Percentiles rank a stretch among this genome's conserved stretches.
Conservation (phyloP, 1,140 invertebrate species). For the Papilio polytes region DNA sequence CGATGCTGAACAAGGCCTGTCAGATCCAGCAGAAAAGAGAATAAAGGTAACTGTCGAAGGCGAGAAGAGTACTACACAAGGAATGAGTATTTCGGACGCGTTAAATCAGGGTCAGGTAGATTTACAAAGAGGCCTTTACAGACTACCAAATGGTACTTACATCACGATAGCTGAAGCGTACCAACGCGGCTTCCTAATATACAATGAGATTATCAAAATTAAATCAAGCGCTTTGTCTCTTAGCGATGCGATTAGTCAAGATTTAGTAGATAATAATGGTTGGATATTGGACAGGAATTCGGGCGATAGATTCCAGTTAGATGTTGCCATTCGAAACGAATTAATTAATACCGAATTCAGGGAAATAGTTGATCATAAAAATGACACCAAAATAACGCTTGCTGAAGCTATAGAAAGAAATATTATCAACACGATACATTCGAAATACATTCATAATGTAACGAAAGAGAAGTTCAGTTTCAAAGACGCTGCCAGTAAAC, state of each 20-base stretch:
- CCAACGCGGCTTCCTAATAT: conserved; percentile 88
- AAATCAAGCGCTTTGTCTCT: conserved; percentile 90
- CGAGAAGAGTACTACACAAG: conserved; percentile 82
- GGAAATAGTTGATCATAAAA: conserved; percentile 92
- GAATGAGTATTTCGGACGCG: conserved; percentile 89
- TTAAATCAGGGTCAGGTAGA: conserved; percentile 92
- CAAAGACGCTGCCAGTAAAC: conserved; percentile 90
- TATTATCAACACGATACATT: conserved; percentile 90
- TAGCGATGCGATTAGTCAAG: conserved; percentile 92
- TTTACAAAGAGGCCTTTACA: conserved; percentile 89
- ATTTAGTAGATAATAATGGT: conserved; percentile 91
- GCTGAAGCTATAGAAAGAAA: conserved; percentile 90
- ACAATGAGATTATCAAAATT: conserved; percentile 89
- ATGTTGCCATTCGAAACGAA: conserved; percentile 91
- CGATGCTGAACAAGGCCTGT: conserved; percentile 91
- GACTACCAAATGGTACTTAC: conserved; percentile 86
- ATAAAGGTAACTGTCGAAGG: conserved; percentile 90
- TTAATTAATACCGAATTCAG: conserved; percentile 90
- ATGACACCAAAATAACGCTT: conserved; percentile 92
- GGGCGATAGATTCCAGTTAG: conserved; percentile 91
- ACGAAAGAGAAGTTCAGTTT: conserved; percentile 91
- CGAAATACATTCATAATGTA: conserved; percentile 90
- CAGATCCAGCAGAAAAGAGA: conserved; percentile 88
- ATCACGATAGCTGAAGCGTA: conserved; percentile 93
- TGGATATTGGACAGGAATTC: conserved; percentile 93